Conservation (phyloP, 1,140 invertebrate species). For the Caerostris extrusa region DNA sequence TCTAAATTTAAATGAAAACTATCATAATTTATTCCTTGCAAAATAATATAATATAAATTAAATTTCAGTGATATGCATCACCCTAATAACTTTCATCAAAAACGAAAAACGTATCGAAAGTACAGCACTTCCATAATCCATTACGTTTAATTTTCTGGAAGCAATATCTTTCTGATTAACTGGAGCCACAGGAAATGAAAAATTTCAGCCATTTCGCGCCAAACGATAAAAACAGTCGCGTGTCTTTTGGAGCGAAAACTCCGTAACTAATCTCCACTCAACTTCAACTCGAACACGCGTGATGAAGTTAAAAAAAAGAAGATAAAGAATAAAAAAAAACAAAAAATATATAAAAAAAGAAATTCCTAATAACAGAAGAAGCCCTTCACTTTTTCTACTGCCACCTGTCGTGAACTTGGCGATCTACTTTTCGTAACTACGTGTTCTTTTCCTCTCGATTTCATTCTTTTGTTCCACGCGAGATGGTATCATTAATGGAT, state of each 20-base stretch:
- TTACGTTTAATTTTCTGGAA: not conserved
- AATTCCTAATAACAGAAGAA: not conserved
- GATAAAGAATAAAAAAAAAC: not conserved
- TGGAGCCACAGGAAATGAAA: not conserved
- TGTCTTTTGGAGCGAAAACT: not conserved
- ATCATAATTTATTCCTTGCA: too few species aligned
- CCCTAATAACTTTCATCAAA: not conserved
- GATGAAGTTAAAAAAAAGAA: not conserved
- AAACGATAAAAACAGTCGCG: not conserved
- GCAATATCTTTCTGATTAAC: not conserved
- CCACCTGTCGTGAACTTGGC: constrained; percentile 54
- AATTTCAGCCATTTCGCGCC: not conserved
- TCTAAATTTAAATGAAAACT: too few species aligned
- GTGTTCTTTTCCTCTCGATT: constrained; percentile 48
- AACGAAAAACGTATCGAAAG: not conserved
- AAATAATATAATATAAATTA: too few species aligned
- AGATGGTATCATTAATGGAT: constrained; percentile 71
- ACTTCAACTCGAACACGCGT: not conserved
- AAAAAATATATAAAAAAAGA: not conserved
- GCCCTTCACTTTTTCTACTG: not conserved
- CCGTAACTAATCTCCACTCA: not conserved
- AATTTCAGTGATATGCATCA: not conserved
- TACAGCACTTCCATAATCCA: not conserved
- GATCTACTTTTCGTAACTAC: constrained; percentile 54
- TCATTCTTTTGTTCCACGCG: constrained; percentile 62